Percentiles rank a stretch among this genome's conserved stretches.
phyloP scores from a whole-genome alignment of 2,113 vertebrate species.

The Brienomyrus longianalis region DNA sequence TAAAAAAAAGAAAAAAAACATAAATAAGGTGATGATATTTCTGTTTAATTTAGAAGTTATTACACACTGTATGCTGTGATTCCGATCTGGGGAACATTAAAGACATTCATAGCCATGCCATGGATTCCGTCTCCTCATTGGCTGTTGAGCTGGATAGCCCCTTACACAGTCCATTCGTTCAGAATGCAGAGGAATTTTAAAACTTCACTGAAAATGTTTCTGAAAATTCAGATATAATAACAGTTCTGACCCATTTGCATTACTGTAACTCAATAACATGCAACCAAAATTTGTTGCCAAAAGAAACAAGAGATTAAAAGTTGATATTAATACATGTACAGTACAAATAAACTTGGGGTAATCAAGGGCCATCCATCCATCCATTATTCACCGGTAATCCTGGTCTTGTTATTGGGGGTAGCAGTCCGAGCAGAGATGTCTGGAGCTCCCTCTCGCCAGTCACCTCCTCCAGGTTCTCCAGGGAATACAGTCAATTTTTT shows the following conservation, averaged over 20 bases:
- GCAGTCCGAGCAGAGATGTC: not conserved
- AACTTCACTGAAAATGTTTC: not conserved
- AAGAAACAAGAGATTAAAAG: not conserved
- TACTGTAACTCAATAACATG: not conserved
- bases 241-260: not conserved
- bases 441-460: not conserved
- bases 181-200: not conserved
- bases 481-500: not conserved
- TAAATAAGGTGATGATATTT: slow-evolving; percentile 66
- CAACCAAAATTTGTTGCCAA: not conserved
- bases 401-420: not conserved
- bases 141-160: not conserved
- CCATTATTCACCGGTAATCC: not conserved
- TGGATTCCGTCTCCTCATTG: slow-evolving; percentile 38
- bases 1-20: slow-evolving; percentile 54
- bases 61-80: slow-evolving; percentile 71
- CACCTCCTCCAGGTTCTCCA: not conserved
- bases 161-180: not conserved
- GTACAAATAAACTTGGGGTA: not conserved
- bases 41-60: slow-evolving; percentile 70
- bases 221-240: not conserved
- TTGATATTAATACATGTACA: not conserved
- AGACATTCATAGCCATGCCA: slow-evolving; percentile 61
- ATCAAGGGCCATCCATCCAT: not conserved
- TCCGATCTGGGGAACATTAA: slow-evolving; percentile 70